These are phyloP conservation scores for Crocallis elinguaria DNA, from an alignment of 2,888 invertebrate genomes.

Conservation along the genomic window DNA sequence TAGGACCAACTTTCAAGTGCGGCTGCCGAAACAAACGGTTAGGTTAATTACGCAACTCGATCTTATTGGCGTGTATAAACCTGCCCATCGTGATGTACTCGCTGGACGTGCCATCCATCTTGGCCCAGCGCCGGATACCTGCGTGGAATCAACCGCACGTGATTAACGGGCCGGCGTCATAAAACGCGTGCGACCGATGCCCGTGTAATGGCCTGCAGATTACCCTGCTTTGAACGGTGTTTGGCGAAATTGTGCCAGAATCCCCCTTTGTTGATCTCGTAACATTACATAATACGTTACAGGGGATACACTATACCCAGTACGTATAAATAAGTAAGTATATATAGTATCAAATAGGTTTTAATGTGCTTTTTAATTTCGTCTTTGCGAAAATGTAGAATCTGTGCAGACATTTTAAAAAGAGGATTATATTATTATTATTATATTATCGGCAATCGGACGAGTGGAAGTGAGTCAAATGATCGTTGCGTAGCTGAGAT, in stretches of 20 bases:
- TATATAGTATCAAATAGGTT: too few species aligned
- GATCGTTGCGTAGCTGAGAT: too few species aligned
- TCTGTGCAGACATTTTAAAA: too few species aligned
- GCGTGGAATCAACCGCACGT: conserved; percentile 45
- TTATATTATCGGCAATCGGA: too few species aligned
- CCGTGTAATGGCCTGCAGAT: conserved; percentile 41
- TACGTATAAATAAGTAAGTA: background rate
- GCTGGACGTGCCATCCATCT: conserved; percentile 41
- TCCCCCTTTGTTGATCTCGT: conserved; percentile 36
- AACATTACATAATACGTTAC: conserved; percentile 19
- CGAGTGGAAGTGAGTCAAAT: too few species aligned
- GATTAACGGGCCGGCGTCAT: conserved; percentile 44
- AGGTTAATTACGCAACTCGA: background rate
- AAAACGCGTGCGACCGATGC: conserved; percentile 37
- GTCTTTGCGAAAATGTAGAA: too few species aligned
- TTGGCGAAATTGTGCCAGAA: conserved; percentile 38
- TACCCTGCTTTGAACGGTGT: conserved; percentile 30
- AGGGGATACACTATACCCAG: conserved; percentile 1
- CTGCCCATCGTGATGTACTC: background rate
- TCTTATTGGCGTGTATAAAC: background rate
- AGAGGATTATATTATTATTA: too few species aligned
- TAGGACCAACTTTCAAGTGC: too few species aligned
- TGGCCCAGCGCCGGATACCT: conserved; percentile 41
- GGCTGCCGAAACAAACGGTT: background rate
- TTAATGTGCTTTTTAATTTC: too few species aligned